These are phyloP conservation scores for Mormyrus hasselquistii DNA, from an alignment of 2,797 vertebrate species.

Conservation along the genomic window DNA sequence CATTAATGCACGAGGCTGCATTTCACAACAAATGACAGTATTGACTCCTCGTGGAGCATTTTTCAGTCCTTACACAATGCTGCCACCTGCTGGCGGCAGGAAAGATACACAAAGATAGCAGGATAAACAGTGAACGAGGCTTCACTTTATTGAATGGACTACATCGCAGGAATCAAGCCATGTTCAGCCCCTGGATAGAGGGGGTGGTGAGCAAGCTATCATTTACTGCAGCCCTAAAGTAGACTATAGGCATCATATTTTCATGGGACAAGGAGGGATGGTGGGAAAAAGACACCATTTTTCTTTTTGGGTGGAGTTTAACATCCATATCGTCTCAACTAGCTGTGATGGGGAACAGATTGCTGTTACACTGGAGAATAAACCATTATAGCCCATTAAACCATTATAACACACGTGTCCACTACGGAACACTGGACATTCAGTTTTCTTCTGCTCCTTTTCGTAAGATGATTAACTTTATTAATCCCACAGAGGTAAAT, in stretches of 20 bases:
- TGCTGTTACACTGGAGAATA: neutral
- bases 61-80: neutral
- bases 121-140: neutral
- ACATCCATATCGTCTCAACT: neutral
- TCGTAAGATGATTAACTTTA: neutral
- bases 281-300: neutral
- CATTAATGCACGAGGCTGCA: neutral
- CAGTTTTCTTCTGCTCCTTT: neutral
- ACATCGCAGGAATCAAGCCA: conserved; percentile 54
- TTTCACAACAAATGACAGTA: neutral
- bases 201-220: conserved; percentile 58
- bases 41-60: neutral
- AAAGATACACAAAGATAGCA: neutral
- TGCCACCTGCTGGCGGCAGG: neutral
- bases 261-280: neutral
- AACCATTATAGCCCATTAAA: neutral
- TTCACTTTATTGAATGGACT: conserved; percentile 6
- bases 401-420: neutral
- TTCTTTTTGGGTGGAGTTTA: neutral
- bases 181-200: conserved; percentile 51
- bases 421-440: neutral
- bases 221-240: conserved; percentile 49
- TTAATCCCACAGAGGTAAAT: neutral
- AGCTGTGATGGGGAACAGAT: neutral
- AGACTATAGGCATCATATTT: neutral